These are phyloP conservation scores for Troides helena DNA, from an alignment of 2,888 invertebrate genomes.

Conservation along the genomic window DNA sequence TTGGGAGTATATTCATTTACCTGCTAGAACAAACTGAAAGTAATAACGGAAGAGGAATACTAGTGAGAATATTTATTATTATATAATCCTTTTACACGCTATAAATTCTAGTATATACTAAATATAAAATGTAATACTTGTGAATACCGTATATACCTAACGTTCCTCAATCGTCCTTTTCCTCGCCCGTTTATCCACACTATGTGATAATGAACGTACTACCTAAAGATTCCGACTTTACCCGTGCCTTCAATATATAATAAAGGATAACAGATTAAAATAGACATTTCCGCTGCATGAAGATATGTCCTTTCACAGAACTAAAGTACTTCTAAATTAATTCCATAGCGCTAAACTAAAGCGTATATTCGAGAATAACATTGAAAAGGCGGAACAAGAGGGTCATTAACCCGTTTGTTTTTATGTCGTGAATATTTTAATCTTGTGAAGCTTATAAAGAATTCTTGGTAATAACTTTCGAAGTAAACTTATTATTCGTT, in stretches of 20 bases:
- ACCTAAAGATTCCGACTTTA: no score
- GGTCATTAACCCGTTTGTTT: slow-evolving; percentile 9
- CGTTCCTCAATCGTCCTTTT: no score
- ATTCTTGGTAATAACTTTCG: neutral
- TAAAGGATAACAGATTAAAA: neutral
- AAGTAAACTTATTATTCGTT: neutral
- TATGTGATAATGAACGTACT: no score
- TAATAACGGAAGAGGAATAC: neutral
- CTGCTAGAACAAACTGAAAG: neutral
- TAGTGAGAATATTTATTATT: no score
- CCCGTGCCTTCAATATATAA: neutral
- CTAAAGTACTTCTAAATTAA: slow-evolving; percentile 16
- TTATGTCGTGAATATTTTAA: slow-evolving; percentile 6
- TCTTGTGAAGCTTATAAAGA: slow-evolving; percentile 2
- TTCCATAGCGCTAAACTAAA: slow-evolving; percentile 19
- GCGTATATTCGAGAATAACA: slow-evolving; percentile 14
- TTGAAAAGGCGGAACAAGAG: slow-evolving; percentile 20
- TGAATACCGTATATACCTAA: no score
- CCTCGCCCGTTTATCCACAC: no score
- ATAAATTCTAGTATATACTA: neutral
- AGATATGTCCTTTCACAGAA: slow-evolving; percentile 7
- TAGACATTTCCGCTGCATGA: neutral
- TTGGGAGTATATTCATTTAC: neutral
- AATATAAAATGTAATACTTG: no score
- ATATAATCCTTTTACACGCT: neutral